Percentiles rank a stretch among this genome's conserved stretches.
Conservation (phyloP, 2,888 invertebrate species). For the Hirtodrosophila cameraria region DNA sequence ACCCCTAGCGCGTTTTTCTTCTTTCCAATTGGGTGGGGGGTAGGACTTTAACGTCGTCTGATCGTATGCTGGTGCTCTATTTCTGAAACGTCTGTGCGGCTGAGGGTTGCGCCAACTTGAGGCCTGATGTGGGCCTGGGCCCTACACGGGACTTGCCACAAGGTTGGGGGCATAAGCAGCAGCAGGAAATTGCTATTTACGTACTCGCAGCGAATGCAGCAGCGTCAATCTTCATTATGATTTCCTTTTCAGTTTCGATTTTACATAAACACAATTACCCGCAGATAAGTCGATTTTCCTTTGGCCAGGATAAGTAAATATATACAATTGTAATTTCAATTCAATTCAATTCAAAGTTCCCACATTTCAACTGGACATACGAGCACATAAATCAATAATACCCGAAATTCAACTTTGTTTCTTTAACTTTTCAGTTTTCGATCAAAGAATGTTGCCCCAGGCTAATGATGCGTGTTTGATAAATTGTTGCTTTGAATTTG, state of each 20-base stretch:
- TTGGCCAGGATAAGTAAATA: slow-evolving; percentile 48
- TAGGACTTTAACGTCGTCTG: slow-evolving; percentile 24
- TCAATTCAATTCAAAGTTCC: slow-evolving; percentile 50
- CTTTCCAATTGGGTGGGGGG: background rate
- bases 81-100: slow-evolving; percentile 21
- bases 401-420: slow-evolving; percentile 17
- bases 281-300: slow-evolving; percentile 52
- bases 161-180: background rate
- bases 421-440: slow-evolving; percentile 39
- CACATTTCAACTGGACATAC: slow-evolving; percentile 36
- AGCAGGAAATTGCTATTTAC: slow-evolving; percentile 53
- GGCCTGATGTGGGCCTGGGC: slow-evolving; percentile 60
- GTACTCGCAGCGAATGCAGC: slow-evolving; percentile 14
- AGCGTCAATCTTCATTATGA: slow-evolving; percentile 68
- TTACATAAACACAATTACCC: slow-evolving; percentile 45
- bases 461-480: slow-evolving; percentile 59
- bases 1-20: slow-evolving; percentile 42
- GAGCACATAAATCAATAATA: slow-evolving; percentile 37
- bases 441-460: background rate
- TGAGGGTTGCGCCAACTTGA: slow-evolving; percentile 46
- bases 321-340: slow-evolving; percentile 32
- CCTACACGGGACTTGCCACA: background rate
- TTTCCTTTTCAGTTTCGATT: slow-evolving; percentile 29
- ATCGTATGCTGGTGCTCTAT: slow-evolving; percentile 55
- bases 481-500: slow-evolving; percentile 38